phyloP scores from a whole-genome alignment of 2,888 invertebrate genomes.

The Andrena hattorfiana region DNA sequence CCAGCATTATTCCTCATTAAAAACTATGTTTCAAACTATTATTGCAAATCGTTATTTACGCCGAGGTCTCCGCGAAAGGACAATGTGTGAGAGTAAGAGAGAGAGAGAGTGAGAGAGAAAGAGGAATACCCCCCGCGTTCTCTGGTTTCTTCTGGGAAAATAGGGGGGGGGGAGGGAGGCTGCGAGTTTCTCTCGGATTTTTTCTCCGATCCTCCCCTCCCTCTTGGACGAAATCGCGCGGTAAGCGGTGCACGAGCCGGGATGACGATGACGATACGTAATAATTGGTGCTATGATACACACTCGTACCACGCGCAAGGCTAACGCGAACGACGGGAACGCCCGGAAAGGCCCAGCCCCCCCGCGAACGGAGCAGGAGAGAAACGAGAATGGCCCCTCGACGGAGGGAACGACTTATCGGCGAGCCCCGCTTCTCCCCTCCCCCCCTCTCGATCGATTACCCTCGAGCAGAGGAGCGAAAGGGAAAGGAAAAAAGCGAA shows the following conservation, averaged over 20 bases:
- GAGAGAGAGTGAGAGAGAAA: neutral
- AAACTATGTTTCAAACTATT: constrained; percentile 82
- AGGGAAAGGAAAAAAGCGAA: neutral
- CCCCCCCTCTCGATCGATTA: constrained; percentile 26
- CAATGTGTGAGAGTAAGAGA: constrained; percentile 52
- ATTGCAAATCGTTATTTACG: constrained; percentile 80
- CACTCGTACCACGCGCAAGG: constrained; percentile 31
- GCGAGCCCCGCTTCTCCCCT: neutral
- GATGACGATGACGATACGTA: neutral
- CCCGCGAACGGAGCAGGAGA: neutral
- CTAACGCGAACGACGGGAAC: constrained; percentile 16
- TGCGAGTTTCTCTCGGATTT: neutral
- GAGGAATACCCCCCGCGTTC: neutral
- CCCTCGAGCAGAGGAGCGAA: neutral
- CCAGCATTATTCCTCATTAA: constrained; percentile 84
- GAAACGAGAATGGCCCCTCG: constrained; percentile 47
- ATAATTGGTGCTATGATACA: constrained; percentile 54
- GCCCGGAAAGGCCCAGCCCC: constrained; percentile 39
- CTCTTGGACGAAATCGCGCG: constrained; percentile 16
- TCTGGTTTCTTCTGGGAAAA: neutral
- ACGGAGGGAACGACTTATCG: constrained; percentile 40
- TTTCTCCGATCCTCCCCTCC: constrained; percentile 36
- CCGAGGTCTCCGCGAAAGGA: constrained; percentile 52
- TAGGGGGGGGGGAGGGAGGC: too few species aligned
- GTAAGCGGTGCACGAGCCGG: constrained; percentile 1